Conservation (phyloP, 2,797 vertebrate genomes). For the Kryptopterus vitreolus region DNA sequence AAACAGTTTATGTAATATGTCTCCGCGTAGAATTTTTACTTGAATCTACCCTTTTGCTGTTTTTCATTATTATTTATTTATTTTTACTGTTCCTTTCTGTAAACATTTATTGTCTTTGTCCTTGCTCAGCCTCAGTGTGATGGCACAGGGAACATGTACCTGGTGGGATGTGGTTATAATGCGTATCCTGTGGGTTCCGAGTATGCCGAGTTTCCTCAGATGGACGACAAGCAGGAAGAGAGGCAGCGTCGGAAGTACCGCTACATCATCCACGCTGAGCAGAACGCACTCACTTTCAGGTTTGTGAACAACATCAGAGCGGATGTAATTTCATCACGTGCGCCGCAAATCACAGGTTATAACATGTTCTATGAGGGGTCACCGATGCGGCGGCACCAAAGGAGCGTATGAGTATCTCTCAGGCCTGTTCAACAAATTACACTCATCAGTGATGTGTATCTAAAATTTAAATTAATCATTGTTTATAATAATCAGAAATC, state of each 20-base stretch:
- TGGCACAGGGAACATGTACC: slow-evolving; percentile 81
- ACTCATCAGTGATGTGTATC: no score
- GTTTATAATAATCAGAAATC: no score
- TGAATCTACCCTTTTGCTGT: background rate
- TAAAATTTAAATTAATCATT: no score
- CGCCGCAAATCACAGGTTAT: background rate
- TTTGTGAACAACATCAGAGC: slow-evolving; percentile 55
- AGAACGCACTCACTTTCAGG: slow-evolving; percentile 96
- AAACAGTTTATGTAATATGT: background rate
- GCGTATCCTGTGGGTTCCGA: slow-evolving; percentile 90
- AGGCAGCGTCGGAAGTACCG: slow-evolving; percentile 89
- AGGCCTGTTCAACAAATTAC: no score
- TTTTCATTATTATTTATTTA: no score
- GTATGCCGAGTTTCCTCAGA: slow-evolving; percentile 91
- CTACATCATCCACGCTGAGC: slow-evolving; percentile 93
- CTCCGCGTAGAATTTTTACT: background rate
- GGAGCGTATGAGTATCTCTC: no score
- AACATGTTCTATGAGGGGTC: no score
- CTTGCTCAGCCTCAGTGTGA: slow-evolving; percentile 76
- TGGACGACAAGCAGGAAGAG: slow-evolving; percentile 92
- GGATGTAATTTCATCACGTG: background rate
- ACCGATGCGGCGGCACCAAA: no score
- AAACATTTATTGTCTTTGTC: background rate
- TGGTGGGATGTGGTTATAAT: slow-evolving; percentile 93
- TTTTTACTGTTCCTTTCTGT: background rate